phyloP scores from a whole-genome alignment of 2,113 vertebrate species.

The Odocoileus hemionus region DNA sequence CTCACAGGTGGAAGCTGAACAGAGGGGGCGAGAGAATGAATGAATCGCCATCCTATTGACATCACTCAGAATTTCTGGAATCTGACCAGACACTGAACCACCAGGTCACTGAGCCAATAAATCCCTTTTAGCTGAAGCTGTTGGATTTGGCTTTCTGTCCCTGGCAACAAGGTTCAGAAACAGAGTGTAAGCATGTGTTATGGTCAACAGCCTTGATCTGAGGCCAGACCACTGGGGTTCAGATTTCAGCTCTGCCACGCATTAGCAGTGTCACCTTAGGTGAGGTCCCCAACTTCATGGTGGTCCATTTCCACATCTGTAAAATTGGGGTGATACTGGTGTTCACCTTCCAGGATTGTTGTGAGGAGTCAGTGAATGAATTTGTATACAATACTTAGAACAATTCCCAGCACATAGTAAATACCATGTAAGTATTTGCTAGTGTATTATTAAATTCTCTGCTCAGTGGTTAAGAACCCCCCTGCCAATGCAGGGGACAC shows the following conservation, averaged over 20 bases:
- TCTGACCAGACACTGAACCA: not conserved
- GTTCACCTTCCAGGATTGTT: not conserved
- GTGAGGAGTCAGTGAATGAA: not conserved
- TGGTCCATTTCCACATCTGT: not conserved
- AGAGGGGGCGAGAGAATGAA: not conserved
- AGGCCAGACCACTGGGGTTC: not conserved
- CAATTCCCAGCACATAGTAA: not conserved
- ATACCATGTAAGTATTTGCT: not conserved
- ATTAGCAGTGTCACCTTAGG: too few relatives aligned
- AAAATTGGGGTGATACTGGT: not conserved
- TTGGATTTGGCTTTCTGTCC: not conserved
- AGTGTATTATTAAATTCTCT: not conserved
- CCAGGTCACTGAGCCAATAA: not conserved
- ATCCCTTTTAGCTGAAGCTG: not conserved
- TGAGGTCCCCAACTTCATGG: not conserved
- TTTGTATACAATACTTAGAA: not conserved
- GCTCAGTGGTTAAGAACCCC: not conserved
- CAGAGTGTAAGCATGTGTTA: not conserved
- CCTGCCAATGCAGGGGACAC: not conserved
- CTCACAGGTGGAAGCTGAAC: not conserved
- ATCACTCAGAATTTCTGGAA: not conserved
- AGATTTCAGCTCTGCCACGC: not conserved
- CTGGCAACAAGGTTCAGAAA: not conserved
- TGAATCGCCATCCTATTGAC: not conserved
- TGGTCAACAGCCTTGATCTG: not conserved